Evolutionary conservation across 2,888 invertebrate species (phyloP), one percentile per base, ranked within the genome.

Genomic region (Ochropleura plecta): DNA sequence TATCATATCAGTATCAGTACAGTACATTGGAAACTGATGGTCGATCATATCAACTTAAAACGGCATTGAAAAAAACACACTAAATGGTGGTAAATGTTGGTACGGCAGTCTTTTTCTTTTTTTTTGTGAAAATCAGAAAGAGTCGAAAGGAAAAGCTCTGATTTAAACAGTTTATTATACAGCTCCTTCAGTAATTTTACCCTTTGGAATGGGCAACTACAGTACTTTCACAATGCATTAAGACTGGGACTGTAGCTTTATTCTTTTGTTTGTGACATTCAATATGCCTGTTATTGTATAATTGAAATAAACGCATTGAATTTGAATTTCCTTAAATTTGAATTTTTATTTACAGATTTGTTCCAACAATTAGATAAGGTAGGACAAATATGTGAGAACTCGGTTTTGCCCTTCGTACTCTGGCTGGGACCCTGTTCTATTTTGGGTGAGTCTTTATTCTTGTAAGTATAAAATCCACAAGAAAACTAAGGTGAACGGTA

Each of bases 371-470:
- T 92, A 8, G 49, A 76, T 0, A 84, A 89, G 49, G 57, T 91
- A 3, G 85, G 91, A 0, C 77, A 86, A 9, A 86, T 89, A 30
- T 86, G 86, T n/a, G 92, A 94, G 4, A 82, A 88, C 14, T 81
- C 66, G 0, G 78, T 69, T 57, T 82, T 85, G 18, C 93, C 93
- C 0, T 91, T 93, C 30, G 84, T 90, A 0, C 8, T 91, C 10
- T 94, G 94, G 94, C 46, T 91, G 5, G 93, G 92, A 40, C 90
- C 91, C 0, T 69, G 70, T 18, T 90, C 92, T n/a, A 62, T 89
- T 59, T 60, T 94, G 20, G 5, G 93, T 93, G 70, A 89, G 91
- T 78, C 0, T 49, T 18, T 18, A 30, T 69, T 63, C 16, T 73
- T 20, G 20, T 40, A 60, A 57, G 14, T 6, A 57, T 30, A 20